Evolutionary conservation across 2,888 invertebrate genomes (phyloP).

Genomic region (Apeira syringaria): DNA sequence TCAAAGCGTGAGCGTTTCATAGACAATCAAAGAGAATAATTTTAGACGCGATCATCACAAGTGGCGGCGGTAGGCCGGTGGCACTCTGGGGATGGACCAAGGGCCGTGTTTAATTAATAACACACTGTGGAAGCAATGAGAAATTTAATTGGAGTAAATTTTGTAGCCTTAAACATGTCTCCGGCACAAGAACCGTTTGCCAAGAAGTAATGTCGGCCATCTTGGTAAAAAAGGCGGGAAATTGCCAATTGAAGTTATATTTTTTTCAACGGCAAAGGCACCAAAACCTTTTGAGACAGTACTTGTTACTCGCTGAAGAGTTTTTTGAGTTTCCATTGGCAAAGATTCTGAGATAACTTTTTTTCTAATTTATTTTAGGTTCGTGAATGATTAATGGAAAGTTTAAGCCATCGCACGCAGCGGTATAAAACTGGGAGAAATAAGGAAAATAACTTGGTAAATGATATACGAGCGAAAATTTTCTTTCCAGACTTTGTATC

Average conservation of each 20-base stretch:
- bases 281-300: constrained; percentile 10
- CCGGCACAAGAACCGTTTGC: constrained; percentile 10
- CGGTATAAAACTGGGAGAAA: constrained; percentile 18
- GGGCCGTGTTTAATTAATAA: constrained; percentile 68
- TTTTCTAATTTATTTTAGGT: constrained; percentile 3
- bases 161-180: constrained; percentile 27
- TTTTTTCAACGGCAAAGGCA: constrained; percentile 9
- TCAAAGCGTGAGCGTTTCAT: constrained; percentile 54
- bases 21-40: constrained; percentile 72
- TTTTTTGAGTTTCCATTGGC: constrained; percentile 1
- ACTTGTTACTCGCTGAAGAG: background rate
- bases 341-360: background rate
- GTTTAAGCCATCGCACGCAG: constrained; percentile 1
- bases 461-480: constrained; percentile 31
- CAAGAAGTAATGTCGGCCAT: constrained; percentile 15
- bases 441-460: constrained; percentile 25
- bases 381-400: constrained; percentile 2
- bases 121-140: constrained; percentile 39
- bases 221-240: constrained; percentile 16
- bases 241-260: constrained; percentile 10
- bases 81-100: constrained; percentile 35
- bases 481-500: constrained; percentile 29
- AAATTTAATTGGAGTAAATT: constrained; percentile 33
- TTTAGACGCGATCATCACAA: constrained; percentile 66
- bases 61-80: constrained; percentile 44